Evolutionary conservation across 2,888 invertebrate species (phyloP), one percentile per base, ranked within the genome.

Genomic region (Amiota minor): DNA sequence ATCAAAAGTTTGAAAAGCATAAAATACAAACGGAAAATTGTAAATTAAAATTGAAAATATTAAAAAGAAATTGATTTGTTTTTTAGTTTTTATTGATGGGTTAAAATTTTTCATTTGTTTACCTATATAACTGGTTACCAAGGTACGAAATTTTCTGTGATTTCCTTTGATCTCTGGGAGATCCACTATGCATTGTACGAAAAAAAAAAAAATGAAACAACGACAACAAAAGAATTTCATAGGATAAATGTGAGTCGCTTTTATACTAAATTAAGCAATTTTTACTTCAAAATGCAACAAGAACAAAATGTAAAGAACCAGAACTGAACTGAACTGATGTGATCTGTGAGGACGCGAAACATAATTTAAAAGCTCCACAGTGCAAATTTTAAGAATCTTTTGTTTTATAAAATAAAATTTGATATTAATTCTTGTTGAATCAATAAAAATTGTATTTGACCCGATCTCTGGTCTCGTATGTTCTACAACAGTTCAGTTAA

Each of bases 111-210:
- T 61, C 23, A 14, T 45, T 35, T 75, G 72, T 80, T 93, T 98
- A 98, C 98, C 98, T 97, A 98, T 97, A 91, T 97, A 98, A 93
- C 97, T 97, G 93, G 97, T 97, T 92, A 98, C 98, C 93, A 98
- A 94, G 91, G 97, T 98, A 93, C 98, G 95, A 96, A 99, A 99
- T 94, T 98, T 98, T 94, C 97, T 96, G 93, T 98, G 97, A 92
- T 97, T 97, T 91, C 97, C 98, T 93, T 97, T 97, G 92, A 97
- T 96, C 94, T 97, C 97, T 91, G 97, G 97, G 92, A 97, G 95
- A 94, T 98, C 98, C 96, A 98, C 98, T 98, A 88, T 88, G 87
- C 84, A 35, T 35, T 35, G 79, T 80, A 78, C 76, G 75, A 87
- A 89, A 90, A 46, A 78, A 90, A 90, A 90, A 90, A 88, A 80